These are phyloP conservation scores for Cryptophagus acutangulus DNA, from an alignment of 2,888 invertebrate species.

Conservation along the genomic window DNA sequence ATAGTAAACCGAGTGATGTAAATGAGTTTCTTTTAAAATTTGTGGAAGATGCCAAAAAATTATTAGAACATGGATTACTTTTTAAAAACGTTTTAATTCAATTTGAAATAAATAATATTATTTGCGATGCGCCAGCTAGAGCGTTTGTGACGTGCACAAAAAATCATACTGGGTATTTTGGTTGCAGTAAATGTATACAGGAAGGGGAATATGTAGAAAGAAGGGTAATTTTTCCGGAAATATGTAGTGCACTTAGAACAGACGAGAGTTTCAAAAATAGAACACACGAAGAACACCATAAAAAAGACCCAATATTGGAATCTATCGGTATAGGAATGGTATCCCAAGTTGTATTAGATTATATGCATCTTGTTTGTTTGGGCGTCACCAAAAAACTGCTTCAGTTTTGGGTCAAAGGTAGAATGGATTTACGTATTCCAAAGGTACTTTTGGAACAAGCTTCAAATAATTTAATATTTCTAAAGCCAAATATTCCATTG, in stretches of 20 bases:
- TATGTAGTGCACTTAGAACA: slow-evolving; percentile 9
- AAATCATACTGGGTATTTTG: slow-evolving; percentile 19
- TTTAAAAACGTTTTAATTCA: slow-evolving; percentile 6
- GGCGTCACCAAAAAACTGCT: slow-evolving; percentile 22
- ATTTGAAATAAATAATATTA: slow-evolving; percentile 17
- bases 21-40: slow-evolving; percentile 21
- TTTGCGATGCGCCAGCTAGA: slow-evolving; percentile 25
- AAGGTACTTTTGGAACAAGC: slow-evolving; percentile 1
- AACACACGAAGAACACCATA: slow-evolving; percentile 19
- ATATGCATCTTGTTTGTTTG: slow-evolving; percentile 20
- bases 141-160: slow-evolving; percentile 20
- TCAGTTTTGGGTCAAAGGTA: slow-evolving; percentile 12
- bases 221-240: slow-evolving; percentile 8
- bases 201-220: slow-evolving; percentile 10
- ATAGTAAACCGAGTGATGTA: slow-evolving; percentile 18
- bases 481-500: slow-evolving; percentile 8
- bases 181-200: slow-evolving; percentile 22
- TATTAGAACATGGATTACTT: slow-evolving; percentile 17
- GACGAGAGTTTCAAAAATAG: slow-evolving; percentile 11
- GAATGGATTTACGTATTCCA: slow-evolving; percentile 4
- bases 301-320: slow-evolving; percentile 18
- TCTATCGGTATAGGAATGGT: slow-evolving; percentile 19
- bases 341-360: slow-evolving; percentile 13
- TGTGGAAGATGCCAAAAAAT: slow-evolving; percentile 17
- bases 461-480: neutral